These are phyloP conservation scores for Sclerodermus sp. DNA, from an alignment of 2,888 invertebrate genomes.

Conservation along the genomic window DNA sequence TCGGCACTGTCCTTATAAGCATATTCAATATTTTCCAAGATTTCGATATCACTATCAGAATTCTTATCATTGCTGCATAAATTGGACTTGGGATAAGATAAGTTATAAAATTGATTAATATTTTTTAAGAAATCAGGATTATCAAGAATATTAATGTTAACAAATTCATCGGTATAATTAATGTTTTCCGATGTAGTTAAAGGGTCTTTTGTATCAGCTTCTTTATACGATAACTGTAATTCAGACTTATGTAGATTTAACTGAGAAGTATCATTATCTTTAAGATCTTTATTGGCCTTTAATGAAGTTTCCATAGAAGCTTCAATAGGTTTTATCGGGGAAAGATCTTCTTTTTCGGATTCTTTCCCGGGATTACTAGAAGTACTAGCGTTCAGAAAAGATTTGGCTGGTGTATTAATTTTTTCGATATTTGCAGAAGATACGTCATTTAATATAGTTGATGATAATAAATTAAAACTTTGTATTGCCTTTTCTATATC, in stretches of 20 bases:
- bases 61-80: neutral
- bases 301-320: no score
- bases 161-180: conserved; percentile 35
- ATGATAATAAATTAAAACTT: no score
- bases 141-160: conserved; percentile 44
- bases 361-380: no score
- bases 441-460: no score
- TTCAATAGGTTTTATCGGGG: no score
- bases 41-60: conserved; percentile 52
- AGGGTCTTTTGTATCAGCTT: conserved; percentile 26
- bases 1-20: neutral
- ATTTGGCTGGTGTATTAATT: no score
- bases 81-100: neutral
- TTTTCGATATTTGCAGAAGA: no score
- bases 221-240: conserved; percentile 16
- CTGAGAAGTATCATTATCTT: neutral
- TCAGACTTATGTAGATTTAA: conserved; percentile 22
- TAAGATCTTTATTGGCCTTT: no score
- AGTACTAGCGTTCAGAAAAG: no score
- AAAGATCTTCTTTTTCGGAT: no score
- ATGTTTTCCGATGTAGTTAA: conserved; percentile 14
- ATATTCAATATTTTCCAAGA: conserved; percentile 23
- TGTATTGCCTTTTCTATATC: neutral
- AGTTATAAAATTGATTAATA: neutral
- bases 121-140: conserved; percentile 35